Conservation (phyloP, 1,140 invertebrate species). For the Galendromus occidentalis region DNA sequence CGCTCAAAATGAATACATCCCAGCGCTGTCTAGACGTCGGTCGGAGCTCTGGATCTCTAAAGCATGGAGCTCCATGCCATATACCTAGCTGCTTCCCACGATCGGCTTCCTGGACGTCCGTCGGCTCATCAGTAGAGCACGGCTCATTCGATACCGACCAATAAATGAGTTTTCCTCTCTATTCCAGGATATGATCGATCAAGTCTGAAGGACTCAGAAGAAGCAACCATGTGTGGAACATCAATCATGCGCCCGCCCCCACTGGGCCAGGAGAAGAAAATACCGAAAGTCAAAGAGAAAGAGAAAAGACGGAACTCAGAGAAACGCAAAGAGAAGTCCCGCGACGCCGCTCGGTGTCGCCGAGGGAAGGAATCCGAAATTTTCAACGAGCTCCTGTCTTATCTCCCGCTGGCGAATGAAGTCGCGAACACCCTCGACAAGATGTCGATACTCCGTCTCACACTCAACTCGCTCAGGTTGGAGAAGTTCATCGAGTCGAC, state of each 20-base stretch:
- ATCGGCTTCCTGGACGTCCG: too few species aligned
- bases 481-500: constrained; percentile 43
- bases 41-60: too few species aligned
- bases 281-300: neutral
- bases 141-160: too few species aligned
- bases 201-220: neutral
- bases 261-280: neutral
- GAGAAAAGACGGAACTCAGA: constrained; percentile 55
- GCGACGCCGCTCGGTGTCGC: constrained; percentile 74
- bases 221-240: neutral
- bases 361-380: constrained; percentile 83
- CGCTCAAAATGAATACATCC: too few species aligned
- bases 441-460: constrained; percentile 80
- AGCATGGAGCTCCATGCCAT: too few species aligned
- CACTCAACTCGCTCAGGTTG: constrained; percentile 67
- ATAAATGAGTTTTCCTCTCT: too few species aligned
- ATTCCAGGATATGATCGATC: too few species aligned
- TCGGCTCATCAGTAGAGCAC: too few species aligned
- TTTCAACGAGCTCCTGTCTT: constrained; percentile 60
- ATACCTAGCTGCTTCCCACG: too few species aligned
- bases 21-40: too few species aligned
- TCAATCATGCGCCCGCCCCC: neutral
- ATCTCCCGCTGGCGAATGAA: constrained; percentile 48
- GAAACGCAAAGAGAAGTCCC: constrained; percentile 85
- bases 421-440: constrained; percentile 74